Base-by-base conservation (phyloP, 2,888 invertebrate genomes). In the Phoronis australis region DNA sequence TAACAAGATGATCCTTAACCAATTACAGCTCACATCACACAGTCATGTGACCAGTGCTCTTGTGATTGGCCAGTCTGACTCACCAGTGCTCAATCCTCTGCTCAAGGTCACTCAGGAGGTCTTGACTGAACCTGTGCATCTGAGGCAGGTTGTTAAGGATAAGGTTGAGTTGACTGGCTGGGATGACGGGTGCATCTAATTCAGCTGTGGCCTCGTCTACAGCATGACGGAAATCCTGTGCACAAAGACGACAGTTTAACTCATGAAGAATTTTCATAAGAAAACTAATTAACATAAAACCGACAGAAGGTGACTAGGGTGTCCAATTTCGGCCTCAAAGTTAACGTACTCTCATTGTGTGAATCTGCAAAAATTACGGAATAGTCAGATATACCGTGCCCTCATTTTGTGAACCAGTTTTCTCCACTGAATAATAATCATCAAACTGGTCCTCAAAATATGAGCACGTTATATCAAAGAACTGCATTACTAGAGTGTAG, bases 91-190 rank as follows among this genome's bases (percentile, higher is more conserved):
- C 60, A 22, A 82, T 66, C 42, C 83, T 72, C 12, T 71, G 65
- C 51, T 79, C 76, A 46, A 83, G 66, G 60, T 82, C 82, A 54
- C 67, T 65, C 18, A 82, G 70, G 15, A 83, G 68, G 49, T 79
- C 80, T 67, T 81, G 78, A 68, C 81, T 82, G 41, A 83, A 74
- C 50, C 70, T 72, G 55, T 80, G 79, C 37, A 83, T 69, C 56
- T 80, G 80, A 5, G 82, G 81, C 35, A 83, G 71, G 55, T 79
- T 78, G 38, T 78, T 77, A 24, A 82, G 73, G 35, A 83, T 79
- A 56, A 73, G 77, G 48, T 77, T 71, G 26, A 82, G 57, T 22
- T 79, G 78, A n/a, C 69, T 65, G 12, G 72, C 64, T 18, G 80
- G 78, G 41, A 81, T 76, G 24, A 80, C 68, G 12, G 69, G 59